A percentile compares a stretch with the other conserved stretches of the same genome.
phyloP scores from a whole-genome alignment of 2,113 vertebrate species.

The Uropsilus gracilis region DNA sequence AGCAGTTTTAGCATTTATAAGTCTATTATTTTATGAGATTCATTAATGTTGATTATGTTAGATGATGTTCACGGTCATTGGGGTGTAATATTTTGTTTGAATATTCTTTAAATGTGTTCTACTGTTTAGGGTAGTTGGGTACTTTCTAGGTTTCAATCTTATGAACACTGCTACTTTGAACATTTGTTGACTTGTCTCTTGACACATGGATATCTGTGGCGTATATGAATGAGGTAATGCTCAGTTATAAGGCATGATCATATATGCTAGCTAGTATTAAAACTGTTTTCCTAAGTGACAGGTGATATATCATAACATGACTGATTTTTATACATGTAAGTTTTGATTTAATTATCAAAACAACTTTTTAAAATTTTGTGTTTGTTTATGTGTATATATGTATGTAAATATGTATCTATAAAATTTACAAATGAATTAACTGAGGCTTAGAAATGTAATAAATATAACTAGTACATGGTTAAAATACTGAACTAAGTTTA shows the following conservation, averaged over 20 bases:
- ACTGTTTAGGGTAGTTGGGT: background rate
- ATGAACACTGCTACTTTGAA: background rate
- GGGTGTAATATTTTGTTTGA: background rate
- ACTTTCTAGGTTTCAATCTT: background rate
- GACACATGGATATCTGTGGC: background rate
- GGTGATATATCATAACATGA: background rate
- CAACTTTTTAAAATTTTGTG: background rate
- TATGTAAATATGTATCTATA: background rate
- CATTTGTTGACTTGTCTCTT: background rate
- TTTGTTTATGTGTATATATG: background rate
- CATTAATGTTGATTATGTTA: background rate
- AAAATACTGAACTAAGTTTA: background rate
- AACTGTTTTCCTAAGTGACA: background rate
- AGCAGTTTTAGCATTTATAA: background rate
- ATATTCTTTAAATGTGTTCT: background rate
- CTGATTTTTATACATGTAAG: background rate
- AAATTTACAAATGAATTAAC: background rate
- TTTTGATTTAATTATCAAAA: constrained; percentile 31
- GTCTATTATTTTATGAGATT: background rate
- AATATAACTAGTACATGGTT: background rate
- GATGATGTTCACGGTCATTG: background rate
- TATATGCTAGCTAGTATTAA: background rate
- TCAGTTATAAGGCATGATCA: background rate
- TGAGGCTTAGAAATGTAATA: background rate
- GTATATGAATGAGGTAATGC: background rate